These are phyloP conservation scores for Anguilla marmorata DNA, from an alignment of 2,797 vertebrate species.

Conservation along the genomic window DNA sequence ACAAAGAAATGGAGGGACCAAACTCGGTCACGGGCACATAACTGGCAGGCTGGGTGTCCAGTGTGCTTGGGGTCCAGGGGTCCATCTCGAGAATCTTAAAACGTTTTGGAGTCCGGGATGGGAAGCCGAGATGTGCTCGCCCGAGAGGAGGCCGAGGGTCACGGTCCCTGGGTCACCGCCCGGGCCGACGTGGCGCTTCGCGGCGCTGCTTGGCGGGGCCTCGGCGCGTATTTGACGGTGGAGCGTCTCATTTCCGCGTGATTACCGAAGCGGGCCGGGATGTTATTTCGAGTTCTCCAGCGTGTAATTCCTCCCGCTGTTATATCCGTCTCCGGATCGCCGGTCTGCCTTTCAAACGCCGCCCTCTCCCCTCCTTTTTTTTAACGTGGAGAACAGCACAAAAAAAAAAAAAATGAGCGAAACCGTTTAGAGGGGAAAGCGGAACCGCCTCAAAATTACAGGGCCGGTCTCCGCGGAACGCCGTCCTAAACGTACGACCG, in stretches of 20 bases:
- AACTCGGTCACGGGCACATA: background rate
- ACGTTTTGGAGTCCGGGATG: background rate
- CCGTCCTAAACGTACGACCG: slow-evolving; percentile 51
- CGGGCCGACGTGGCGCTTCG: slow-evolving; percentile 24
- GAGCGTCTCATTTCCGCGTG: slow-evolving; percentile 30
- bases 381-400: slow-evolving; percentile 9
- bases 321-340: slow-evolving; percentile 27
- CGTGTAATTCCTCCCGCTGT: slow-evolving; percentile 23
- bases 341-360: slow-evolving; percentile 27
- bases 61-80: too few species aligned
- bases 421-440: slow-evolving; percentile 37
- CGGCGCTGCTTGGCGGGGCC: slow-evolving; percentile 35
- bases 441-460: slow-evolving; percentile 52
- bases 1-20: background rate
- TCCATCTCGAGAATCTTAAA: background rate
- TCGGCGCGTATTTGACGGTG: slow-evolving; percentile 30
- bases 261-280: slow-evolving; percentile 38
- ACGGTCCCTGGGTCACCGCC: background rate
- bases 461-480: slow-evolving; percentile 46
- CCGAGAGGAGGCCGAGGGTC: background rate
- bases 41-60: background rate
- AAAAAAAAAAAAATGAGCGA: slow-evolving; percentile 30
- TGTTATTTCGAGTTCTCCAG: slow-evolving; percentile 25
- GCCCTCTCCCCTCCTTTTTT: background rate
- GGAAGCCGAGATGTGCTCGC: background rate